A percentile compares a stretch with the other conserved stretches of the same genome.
phyloP scores from a whole-genome alignment of 2,797 vertebrate species.

The Iguana delicatissima region DNA sequence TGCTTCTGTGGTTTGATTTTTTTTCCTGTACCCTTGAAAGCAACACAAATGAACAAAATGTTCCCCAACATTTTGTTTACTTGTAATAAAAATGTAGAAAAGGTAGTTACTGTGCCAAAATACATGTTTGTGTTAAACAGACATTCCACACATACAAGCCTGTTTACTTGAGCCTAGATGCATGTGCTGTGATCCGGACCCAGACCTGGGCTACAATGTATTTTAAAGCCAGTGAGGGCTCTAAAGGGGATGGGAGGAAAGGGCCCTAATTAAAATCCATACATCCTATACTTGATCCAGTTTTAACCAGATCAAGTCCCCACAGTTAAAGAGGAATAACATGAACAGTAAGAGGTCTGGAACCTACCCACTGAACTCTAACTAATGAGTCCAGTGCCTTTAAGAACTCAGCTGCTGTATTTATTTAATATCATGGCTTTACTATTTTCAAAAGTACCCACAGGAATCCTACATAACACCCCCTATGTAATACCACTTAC shows the following conservation, averaged over 20 bases:
- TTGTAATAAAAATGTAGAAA: background rate
- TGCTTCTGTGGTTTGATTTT: background rate
- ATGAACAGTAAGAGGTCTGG: background rate
- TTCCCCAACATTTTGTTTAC: background rate
- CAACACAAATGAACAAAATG: background rate
- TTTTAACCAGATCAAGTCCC: background rate
- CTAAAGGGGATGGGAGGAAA: background rate
- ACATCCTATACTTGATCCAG: background rate
- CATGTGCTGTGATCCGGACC: background rate
- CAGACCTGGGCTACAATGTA: background rate
- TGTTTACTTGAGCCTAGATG: background rate
- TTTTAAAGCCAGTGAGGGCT: background rate
- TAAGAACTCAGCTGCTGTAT: background rate
- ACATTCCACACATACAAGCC: background rate
- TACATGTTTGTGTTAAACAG: background rate
- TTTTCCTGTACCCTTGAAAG: fast-evolving
- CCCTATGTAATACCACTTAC: too few species aligned
- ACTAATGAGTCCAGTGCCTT: background rate
- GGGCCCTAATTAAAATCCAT: background rate
- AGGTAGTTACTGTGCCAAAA: background rate
- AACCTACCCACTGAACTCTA: background rate
- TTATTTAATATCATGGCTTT: background rate
- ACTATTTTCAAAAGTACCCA: background rate
- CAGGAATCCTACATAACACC: too few species aligned
- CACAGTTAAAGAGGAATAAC: background rate